Percentiles rank a stretch among this genome's conserved stretches.
phyloP scores from a whole-genome alignment of 2,888 invertebrate species.

The Gastracanthus pulcherrimus region DNA sequence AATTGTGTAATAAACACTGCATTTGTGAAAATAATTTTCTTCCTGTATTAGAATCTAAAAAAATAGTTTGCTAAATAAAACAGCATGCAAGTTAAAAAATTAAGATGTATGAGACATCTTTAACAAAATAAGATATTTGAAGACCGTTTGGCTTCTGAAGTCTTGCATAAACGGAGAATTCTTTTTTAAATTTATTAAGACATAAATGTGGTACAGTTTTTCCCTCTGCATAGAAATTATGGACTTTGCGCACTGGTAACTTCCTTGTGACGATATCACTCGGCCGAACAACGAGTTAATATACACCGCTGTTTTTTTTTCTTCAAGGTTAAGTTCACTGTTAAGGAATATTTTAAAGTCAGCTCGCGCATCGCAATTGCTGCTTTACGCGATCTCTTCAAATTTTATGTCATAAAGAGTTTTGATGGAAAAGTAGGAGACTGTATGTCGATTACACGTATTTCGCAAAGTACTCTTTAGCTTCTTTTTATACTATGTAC shows the following conservation, averaged over 20 bases:
- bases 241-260: background rate
- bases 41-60: too few species aligned
- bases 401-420: background rate
- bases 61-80: too few species aligned
- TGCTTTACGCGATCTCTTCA: background rate
- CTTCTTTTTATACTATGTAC: too few species aligned
- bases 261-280: constrained; percentile 4
- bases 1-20: too few species aligned
- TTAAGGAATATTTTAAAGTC: constrained; percentile 38
- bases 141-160: too few species aligned
- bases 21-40: too few species aligned
- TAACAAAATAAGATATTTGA: background rate
- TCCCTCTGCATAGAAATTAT: background rate
- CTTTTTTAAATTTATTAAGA: background rate
- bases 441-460: background rate
- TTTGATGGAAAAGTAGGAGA: background rate
- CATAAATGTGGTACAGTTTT: background rate
- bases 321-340: constrained; percentile 47
- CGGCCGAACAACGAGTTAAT: background rate
- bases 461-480: too few species aligned
- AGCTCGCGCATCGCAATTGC: background rate
- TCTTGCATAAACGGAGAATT: background rate
- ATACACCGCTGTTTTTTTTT: constrained; percentile 2
- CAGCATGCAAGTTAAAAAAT: background rate
- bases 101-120: background rate